phyloP scores from a whole-genome alignment of 2,797 vertebrate species.

The Helicolenus hilgendorfi region DNA sequence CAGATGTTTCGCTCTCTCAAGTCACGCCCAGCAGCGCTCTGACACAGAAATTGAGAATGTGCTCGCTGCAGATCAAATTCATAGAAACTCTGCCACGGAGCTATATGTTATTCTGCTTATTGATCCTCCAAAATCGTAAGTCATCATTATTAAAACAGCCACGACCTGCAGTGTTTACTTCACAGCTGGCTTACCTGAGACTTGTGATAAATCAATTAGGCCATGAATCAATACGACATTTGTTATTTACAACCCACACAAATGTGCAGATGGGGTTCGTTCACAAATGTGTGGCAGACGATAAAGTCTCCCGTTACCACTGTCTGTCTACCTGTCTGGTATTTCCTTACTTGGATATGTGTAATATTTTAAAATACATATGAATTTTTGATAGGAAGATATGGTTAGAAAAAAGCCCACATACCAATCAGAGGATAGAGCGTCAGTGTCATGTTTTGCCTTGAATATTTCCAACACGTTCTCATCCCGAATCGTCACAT shows the following conservation, averaged over 20 bases:
- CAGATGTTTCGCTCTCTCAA: conserved; percentile 59
- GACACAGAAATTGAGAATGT: conserved; percentile 13
- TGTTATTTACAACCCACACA: neutral
- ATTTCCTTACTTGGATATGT: neutral
- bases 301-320: neutral
- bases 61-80: conserved; percentile 23
- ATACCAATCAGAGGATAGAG: too few relatives aligned
- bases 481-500: too few relatives aligned
- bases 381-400: neutral
- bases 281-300: neutral
- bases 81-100: conserved; percentile 3
- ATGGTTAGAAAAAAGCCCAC: too few relatives aligned
- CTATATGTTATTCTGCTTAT: neutral
- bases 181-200: neutral
- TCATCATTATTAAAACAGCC: neutral
- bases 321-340: neutral
- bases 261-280: neutral
- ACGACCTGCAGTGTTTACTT: neutral
- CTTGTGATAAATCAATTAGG: conserved; percentile 6
- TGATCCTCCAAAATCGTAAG: neutral
- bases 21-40: conserved; percentile 27
- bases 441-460: too few relatives aligned
- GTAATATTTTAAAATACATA: neutral
- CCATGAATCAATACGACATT: neutral
- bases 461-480: too few relatives aligned